These are phyloP conservation scores for Synaphobranchus kaupii DNA, from an alignment of 2,797 vertebrate species.

Conservation along the genomic window DNA sequence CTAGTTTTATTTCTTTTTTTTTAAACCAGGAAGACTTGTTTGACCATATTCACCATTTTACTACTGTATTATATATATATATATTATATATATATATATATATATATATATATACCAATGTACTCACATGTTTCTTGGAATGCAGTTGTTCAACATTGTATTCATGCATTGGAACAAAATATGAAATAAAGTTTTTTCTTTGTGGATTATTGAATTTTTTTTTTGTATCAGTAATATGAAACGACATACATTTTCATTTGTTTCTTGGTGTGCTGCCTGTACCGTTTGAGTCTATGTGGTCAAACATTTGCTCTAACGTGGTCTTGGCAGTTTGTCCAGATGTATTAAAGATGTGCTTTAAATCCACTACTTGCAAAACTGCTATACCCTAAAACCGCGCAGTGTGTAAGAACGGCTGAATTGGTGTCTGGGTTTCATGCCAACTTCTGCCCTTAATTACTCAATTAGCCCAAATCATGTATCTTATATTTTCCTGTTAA, in stretches of 20 bases:
- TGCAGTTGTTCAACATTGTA: slow-evolving; percentile 21
- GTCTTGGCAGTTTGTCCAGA: neutral
- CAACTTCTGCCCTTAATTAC: too few species aligned
- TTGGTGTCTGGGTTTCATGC: neutral
- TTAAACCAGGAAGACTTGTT: neutral
- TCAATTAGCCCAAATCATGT: neutral
- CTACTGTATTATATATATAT: neutral
- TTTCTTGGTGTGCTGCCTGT: neutral
- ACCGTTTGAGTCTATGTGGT: neutral
- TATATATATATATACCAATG: neutral
- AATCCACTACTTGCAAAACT: neutral
- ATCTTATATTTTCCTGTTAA: neutral
- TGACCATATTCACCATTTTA: neutral
- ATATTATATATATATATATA: too few species aligned
- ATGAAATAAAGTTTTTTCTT: slow-evolving; percentile 16
- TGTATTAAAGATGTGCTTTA: neutral
- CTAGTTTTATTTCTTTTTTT: neutral
- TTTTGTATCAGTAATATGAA: neutral
- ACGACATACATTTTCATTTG: neutral
- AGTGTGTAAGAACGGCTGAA: neutral
- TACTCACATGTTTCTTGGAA: slow-evolving; percentile 6
- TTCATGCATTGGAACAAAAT: neutral
- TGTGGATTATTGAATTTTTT: neutral
- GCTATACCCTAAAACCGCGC: neutral
- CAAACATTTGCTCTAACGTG: neutral